A percentile compares a stretch with the other conserved stretches of the same genome.
phyloP scores from a whole-genome alignment of 37 sponge, comb jelly and placozoan species.

The Axinella damicornis region DNA sequence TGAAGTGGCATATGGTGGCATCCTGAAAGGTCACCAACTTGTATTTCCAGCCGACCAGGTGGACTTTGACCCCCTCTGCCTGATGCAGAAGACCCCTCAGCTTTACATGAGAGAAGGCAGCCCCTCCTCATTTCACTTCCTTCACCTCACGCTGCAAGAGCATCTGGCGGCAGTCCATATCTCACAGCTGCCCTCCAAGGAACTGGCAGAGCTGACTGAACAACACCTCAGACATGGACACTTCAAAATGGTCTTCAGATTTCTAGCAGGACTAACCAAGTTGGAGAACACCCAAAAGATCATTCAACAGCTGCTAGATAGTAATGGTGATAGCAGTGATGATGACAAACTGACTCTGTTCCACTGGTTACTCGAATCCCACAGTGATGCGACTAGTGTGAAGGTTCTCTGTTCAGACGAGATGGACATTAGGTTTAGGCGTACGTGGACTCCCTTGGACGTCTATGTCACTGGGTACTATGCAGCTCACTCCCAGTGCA shows the following conservation, averaged over 20 bases:
- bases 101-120: neutral
- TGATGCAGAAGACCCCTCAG: conserved; percentile 9
- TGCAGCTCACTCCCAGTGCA: neutral
- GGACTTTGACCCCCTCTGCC: neutral
- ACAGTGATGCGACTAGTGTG: no score
- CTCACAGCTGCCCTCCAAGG: neutral
- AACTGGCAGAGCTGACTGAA: neutral
- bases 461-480: neutral
- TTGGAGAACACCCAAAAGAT: no score
- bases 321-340: no score
- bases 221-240: no score
- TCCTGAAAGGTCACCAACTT: neutral
- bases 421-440: no score
- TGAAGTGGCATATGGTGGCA: neutral
- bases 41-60: neutral
- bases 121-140: neutral
- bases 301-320: no score
- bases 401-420: no score
- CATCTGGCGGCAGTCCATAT: neutral
- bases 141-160: neutral
- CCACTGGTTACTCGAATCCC: no score
- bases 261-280: no score
- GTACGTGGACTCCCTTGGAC: no score
- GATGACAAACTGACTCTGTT: no score
- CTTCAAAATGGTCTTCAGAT: no score